Evolutionary conservation across 1,140 invertebrate genomes (phyloP).

Genomic region (Macrocentrus cingulum): DNA sequence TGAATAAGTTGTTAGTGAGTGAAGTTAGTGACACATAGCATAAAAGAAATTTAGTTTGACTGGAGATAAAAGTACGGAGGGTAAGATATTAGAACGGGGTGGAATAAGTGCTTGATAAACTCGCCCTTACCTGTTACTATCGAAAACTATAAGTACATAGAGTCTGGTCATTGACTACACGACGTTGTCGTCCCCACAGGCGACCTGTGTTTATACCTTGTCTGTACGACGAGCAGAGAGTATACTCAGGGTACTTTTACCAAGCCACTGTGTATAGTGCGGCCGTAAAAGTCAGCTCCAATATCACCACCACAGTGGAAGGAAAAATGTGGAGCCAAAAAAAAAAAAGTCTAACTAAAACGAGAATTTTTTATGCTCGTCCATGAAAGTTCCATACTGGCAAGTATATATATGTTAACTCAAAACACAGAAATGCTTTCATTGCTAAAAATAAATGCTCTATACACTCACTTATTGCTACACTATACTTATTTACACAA

Average conservation of each 20-base stretch:
- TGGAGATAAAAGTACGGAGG: neutral
- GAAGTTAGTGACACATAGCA: too few relatives aligned
- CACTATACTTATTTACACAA: too few relatives aligned
- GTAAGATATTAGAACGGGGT: neutral
- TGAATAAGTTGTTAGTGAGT: neutral
- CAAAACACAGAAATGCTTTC: too few relatives aligned
- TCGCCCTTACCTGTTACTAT: constrained; percentile 21
- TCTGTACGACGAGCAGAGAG: constrained; percentile 1
- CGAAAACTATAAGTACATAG: constrained; percentile 27
- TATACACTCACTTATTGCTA: too few relatives aligned
- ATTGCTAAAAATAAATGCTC: too few relatives aligned
- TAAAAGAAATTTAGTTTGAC: too few relatives aligned
- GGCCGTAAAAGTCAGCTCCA: constrained; percentile 15
- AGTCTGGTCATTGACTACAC: constrained; percentile 21
- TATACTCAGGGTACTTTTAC: constrained; percentile 4
- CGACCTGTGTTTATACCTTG: constrained; percentile 10
- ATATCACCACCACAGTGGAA: constrained; percentile 12
- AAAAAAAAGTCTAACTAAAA: constrained; percentile 6
- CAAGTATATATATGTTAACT: too few relatives aligned
- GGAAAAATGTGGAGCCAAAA: constrained; percentile 13
- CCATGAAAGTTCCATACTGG: too few relatives aligned
- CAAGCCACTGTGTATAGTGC: constrained; percentile 12
- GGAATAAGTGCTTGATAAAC: constrained; percentile 23
- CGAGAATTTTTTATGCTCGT: constrained; percentile 14
- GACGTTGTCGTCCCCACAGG: neutral